A percentile compares a stretch with the other conserved stretches of the same genome.
These are phyloP conservation scores for Periophthalmus magnuspinnatus DNA, from an alignment of 2,797 vertebrate species.

Conservation along the genomic window DNA sequence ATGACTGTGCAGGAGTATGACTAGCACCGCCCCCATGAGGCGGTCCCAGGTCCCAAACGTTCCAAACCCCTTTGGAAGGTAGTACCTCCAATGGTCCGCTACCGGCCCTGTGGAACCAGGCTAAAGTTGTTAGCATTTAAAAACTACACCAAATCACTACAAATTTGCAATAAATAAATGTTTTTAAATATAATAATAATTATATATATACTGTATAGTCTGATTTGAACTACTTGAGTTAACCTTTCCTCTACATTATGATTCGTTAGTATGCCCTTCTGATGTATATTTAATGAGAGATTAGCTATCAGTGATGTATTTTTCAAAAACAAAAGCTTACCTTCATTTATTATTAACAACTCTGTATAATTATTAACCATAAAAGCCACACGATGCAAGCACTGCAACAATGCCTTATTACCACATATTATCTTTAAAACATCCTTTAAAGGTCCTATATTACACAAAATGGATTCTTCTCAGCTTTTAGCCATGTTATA, in stretches of 20 bases:
- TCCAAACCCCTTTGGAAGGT: no score
- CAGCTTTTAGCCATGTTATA: no score
- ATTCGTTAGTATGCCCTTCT: neutral
- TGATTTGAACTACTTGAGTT: neutral
- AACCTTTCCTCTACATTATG: neutral
- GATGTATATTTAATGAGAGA: conserved; percentile 8
- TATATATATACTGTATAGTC: neutral
- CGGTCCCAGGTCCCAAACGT: no score
- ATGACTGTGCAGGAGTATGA: no score
- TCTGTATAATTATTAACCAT: conserved; percentile 2
- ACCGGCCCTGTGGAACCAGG: no score
- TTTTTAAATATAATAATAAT: no score
- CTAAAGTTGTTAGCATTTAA: no score
- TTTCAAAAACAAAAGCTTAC: neutral
- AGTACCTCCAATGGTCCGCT: no score
- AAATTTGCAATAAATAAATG: neutral
- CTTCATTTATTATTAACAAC: conserved; percentile 1
- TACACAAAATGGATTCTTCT: no score
- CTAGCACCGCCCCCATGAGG: no score
- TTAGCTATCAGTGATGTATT: conserved; percentile 3
- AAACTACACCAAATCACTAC: neutral
- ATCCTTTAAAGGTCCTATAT: neutral
- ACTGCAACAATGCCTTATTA: conserved; percentile 8
- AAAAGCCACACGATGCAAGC: conserved; percentile 3
- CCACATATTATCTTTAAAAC: conserved; percentile 31